Conservation (phyloP, 2,797 vertebrate genomes). For the Schizopygopsis pylzovi region DNA sequence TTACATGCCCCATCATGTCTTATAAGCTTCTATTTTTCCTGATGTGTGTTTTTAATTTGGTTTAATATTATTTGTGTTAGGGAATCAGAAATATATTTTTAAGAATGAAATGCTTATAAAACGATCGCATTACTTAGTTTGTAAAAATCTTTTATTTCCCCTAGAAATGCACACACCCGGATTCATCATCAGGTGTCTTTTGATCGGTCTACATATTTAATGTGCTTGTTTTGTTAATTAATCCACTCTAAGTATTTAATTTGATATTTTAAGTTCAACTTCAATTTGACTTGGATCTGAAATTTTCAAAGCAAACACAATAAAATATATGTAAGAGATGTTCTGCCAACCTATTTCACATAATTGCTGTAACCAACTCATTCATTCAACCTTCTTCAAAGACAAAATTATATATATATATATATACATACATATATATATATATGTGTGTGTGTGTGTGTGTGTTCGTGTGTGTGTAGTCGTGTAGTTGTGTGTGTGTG, state of each 20-base stretch:
- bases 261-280: conserved; percentile 35
- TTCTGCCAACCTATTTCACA: conserved; percentile 5
- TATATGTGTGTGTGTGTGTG: background rate
- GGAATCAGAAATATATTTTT: background rate
- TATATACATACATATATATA: too few species aligned
- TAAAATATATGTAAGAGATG: conserved; percentile 1
- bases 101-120: background rate
- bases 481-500: too few species aligned
- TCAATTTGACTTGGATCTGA: conserved; percentile 44
- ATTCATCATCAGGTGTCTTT: conserved; percentile 8
- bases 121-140: background rate
- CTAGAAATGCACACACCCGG: background rate
- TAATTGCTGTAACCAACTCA: conserved; percentile 28
- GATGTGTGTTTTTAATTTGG: background rate
- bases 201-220: conserved; percentile 20
- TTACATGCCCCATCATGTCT: conserved; percentile 15
- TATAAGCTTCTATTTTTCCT: background rate
- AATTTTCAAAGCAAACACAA: conserved; percentile 27
- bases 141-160: background rate
- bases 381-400: conserved; percentile 21
- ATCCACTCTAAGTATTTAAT: conserved; percentile 11
- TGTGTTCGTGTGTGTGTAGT: too few species aligned
- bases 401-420: background rate
- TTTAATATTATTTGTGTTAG: background rate
- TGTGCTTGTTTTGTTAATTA: conserved; percentile 23